These are phyloP conservation scores for Lordiphosa mommai DNA, from an alignment of 1,140 invertebrate genomes.

Conservation along the genomic window DNA sequence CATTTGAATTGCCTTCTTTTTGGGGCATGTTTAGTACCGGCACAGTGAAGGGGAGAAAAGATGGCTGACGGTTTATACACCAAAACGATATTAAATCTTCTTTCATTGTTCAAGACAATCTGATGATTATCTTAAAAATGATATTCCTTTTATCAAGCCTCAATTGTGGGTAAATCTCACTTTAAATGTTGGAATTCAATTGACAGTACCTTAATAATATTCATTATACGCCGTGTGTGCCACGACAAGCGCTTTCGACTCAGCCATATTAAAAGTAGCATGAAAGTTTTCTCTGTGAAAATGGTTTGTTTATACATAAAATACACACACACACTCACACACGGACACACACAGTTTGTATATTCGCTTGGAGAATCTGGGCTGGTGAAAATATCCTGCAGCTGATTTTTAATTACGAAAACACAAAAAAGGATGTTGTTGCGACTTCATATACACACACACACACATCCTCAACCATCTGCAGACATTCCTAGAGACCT, in stretches of 20 bases:
- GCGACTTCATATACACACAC: conserved; percentile 45
- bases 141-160: neutral
- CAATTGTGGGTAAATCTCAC: neutral
- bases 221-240: conserved; percentile 2
- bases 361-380: conserved; percentile 46
- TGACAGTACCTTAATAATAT: neutral
- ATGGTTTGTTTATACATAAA: conserved; percentile 36
- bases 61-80: too few species aligned
- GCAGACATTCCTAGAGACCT: conserved; percentile 62
- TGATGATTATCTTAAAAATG: too few species aligned
- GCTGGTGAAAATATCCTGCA: conserved; percentile 62
- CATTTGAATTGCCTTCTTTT: too few species aligned
- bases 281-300: conserved; percentile 15
- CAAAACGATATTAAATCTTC: too few species aligned
- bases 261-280: conserved; percentile 13
- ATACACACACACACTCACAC: conserved; percentile 1
- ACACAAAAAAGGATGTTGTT: conserved; percentile 65
- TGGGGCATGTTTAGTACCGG: too few species aligned
- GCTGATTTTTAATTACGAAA: conserved; percentile 74
- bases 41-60: too few species aligned
- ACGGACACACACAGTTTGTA: conserved; percentile 29
- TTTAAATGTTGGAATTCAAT: conserved; percentile 4
- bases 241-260: neutral
- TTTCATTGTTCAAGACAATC: too few species aligned
- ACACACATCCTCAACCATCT: conserved; percentile 6